phyloP scores from a whole-genome alignment of 2,113 vertebrate genomes.

The Oenanthe oenanthe region DNA sequence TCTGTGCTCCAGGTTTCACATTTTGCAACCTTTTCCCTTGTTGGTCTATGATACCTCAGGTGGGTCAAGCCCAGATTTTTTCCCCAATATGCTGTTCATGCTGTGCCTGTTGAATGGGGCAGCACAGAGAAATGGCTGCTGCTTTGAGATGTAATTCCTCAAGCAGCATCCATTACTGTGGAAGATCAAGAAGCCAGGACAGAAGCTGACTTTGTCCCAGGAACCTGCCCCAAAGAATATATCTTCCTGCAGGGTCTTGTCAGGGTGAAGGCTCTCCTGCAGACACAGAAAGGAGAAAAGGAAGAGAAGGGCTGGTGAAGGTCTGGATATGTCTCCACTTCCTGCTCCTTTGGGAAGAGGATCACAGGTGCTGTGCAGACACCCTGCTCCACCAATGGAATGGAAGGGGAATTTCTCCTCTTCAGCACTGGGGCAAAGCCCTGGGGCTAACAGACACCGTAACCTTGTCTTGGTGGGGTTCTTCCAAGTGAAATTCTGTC shows the following conservation, averaged over 20 bases:
- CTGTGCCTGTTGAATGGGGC: background rate
- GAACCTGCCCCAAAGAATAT: background rate
- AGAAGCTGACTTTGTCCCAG: background rate
- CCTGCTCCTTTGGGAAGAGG: background rate
- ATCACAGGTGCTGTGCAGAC: background rate
- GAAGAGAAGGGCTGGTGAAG: background rate
- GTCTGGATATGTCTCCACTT: background rate
- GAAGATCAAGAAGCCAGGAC: background rate
- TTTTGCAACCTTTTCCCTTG: background rate
- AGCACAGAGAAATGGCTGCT: background rate
- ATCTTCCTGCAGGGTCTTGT: background rate
- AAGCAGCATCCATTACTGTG: background rate
- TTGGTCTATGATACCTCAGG: background rate
- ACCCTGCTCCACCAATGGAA: background rate
- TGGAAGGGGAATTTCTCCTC: background rate
- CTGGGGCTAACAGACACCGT: background rate
- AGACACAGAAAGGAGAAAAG: background rate
- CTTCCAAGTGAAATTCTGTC: background rate
- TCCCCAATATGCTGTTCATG: background rate
- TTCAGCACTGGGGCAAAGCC: background rate
- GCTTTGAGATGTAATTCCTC: background rate
- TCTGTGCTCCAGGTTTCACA: background rate
- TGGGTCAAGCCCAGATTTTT: background rate
- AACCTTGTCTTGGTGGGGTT: background rate
- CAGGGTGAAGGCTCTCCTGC: background rate